Evolutionary conservation across 1,140 invertebrate genomes (phyloP).

Genomic region (Venustaconcha ellipsiformis): DNA sequence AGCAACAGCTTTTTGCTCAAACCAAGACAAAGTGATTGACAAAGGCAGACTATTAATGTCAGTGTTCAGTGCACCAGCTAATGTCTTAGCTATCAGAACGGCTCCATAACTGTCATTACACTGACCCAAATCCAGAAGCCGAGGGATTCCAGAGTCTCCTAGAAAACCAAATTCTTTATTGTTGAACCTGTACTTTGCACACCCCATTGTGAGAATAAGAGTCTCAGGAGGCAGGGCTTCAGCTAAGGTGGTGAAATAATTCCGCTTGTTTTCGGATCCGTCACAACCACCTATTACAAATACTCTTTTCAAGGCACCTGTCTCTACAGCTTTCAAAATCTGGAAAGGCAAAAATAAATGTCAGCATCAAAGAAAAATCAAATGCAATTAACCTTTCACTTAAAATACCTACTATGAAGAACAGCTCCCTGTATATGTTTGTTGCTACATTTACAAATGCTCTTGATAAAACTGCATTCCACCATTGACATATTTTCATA

Average conservation of each 20-base stretch:
- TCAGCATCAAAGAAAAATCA: not conserved
- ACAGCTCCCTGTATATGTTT: no score
- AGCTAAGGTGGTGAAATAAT: constrained; percentile 43
- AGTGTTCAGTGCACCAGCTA: constrained; percentile 43
- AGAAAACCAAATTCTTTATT: constrained; percentile 38
- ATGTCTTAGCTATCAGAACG: constrained; percentile 37
- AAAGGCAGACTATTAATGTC: constrained; percentile 47
- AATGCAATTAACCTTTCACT: no score
- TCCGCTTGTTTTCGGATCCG: constrained; percentile 48
- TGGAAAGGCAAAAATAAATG: constrained; percentile 18
- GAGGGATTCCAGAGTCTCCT: constrained; percentile 46
- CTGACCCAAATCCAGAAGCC: constrained; percentile 49
- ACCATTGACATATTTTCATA: no score
- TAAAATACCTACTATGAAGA: no score
- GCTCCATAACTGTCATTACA: constrained; percentile 52
- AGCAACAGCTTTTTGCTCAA: constrained; percentile 52
- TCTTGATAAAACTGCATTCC: no score
- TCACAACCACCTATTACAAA: constrained; percentile 52
- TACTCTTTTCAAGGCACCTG: constrained; percentile 37
- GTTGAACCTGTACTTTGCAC: constrained; percentile 51
- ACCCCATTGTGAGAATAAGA: constrained; percentile 49
- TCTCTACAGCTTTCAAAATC: constrained; percentile 41
- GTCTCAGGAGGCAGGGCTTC: constrained; percentile 36
- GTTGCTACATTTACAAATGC: no score
- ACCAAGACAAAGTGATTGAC: constrained; percentile 45